Percentiles rank a stretch among this genome's conserved stretches.
Conservation (phyloP, 2,888 invertebrate species). For the Aphodius granarius region DNA sequence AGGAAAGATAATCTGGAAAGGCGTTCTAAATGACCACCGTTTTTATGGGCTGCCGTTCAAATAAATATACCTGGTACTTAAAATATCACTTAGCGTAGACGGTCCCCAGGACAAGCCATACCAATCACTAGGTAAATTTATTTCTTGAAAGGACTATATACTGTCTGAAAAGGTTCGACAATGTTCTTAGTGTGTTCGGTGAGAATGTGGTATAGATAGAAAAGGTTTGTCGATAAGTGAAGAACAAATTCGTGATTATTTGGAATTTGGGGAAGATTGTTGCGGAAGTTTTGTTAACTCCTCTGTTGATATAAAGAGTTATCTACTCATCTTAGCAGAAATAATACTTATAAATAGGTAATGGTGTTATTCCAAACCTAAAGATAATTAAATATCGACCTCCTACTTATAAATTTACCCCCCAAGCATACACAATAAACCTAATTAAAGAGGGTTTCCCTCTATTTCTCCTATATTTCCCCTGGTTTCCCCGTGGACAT, state of each 20-base stretch:
- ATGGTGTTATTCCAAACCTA: not conserved
- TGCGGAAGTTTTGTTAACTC: too few species aligned
- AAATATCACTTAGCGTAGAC: not conserved
- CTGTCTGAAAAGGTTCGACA: not conserved
- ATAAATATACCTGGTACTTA: not conserved
- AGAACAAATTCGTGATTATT: not conserved
- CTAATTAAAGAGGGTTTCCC: not conserved
- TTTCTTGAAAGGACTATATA: not conserved
- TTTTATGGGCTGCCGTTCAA: not conserved
- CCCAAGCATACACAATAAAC: not conserved
- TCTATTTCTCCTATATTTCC: not conserved
- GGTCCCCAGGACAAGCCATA: not conserved
- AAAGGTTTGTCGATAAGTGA: not conserved
- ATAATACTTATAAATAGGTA: too few species aligned
- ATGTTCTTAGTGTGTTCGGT: not conserved
- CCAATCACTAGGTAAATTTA: not conserved
- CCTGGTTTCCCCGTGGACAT: not conserved
- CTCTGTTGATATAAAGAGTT: too few species aligned
- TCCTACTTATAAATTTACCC: not conserved
- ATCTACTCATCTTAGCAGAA: too few species aligned
- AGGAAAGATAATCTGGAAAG: not conserved
- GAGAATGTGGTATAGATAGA: not conserved
- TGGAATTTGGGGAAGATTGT: too few species aligned
- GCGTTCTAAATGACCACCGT: not conserved
- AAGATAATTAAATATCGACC: not conserved